Evolutionary conservation across 2,888 invertebrate genomes (phyloP).

Genomic region (Acleris literana): DNA sequence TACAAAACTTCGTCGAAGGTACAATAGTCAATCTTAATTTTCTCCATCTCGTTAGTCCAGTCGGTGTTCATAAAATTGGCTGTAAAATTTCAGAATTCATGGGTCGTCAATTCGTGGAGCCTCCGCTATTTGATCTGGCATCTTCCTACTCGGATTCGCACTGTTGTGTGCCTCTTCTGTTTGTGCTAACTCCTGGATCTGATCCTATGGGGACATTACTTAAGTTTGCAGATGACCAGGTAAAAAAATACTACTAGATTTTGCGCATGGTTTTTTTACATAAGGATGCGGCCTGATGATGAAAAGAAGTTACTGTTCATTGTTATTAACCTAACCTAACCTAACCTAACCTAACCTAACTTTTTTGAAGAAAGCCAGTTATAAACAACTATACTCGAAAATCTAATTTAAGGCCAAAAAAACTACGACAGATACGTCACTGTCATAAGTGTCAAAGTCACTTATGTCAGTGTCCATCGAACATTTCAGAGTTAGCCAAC

Average conservation of each 20-base stretch:
- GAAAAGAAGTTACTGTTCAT: no score
- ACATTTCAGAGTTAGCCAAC: no score
- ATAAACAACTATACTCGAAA: no score
- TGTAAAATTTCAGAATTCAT: conserved; percentile 80
- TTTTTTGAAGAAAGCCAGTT: no score
- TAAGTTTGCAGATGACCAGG: conserved; percentile 96
- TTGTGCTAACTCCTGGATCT: conserved; percentile 95
- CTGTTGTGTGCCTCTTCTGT: conserved; percentile 93
- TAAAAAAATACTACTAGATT: conserved; percentile 40
- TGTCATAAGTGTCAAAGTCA: no score
- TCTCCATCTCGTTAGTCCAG: no score
- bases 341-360: no score
- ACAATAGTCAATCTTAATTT: conserved; percentile 38
- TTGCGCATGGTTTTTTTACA: neutral
- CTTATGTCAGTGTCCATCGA: no score
- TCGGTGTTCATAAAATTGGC: no score
- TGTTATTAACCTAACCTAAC: no score
- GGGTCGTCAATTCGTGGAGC: conserved; percentile 92
- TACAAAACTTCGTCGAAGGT: conserved; percentile 88
- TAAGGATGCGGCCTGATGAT: neutral
- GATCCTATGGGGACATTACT: conserved; percentile 95
- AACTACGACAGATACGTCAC: no score
- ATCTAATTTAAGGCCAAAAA: no score
- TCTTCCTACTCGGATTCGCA: conserved; percentile 94
- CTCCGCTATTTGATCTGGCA: conserved; percentile 93